Evolutionary conservation across 1,140 invertebrate genomes (phyloP).

Genomic region (Achatina immaculata): DNA sequence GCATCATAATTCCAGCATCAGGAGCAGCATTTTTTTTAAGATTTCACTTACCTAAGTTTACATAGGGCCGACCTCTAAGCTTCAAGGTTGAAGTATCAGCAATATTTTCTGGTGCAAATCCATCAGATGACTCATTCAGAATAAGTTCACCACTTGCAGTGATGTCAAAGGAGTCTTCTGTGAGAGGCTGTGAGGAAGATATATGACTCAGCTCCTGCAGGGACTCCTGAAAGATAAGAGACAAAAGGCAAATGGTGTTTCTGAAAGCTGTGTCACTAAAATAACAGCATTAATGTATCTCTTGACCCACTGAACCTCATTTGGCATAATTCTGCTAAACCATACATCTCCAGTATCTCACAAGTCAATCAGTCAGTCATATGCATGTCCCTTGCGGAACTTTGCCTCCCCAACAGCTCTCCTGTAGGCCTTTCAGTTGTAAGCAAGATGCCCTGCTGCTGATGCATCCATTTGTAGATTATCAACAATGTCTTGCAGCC

Average conservation of each 20-base stretch:
- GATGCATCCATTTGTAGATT: too few species aligned
- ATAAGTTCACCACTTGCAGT: constrained; percentile 56
- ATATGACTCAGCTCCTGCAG: constrained; percentile 62
- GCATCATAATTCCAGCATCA: too few species aligned
- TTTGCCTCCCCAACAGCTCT: too few species aligned
- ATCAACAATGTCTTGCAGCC: too few species aligned
- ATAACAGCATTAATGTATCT: background rate
- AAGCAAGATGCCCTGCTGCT: too few species aligned
- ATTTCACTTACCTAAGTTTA: constrained; percentile 12
- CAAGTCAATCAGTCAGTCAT: too few species aligned
- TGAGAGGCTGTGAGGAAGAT: constrained; percentile 50
- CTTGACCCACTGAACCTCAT: too few species aligned
- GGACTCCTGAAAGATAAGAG: constrained; percentile 37
- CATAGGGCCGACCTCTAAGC: constrained; percentile 31
- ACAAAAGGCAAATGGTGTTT: background rate
- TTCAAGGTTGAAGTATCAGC: constrained; percentile 49
- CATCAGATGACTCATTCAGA: constrained; percentile 45
- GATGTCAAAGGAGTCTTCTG: constrained; percentile 62
- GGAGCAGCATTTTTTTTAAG: too few species aligned
- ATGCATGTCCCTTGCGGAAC: too few species aligned
- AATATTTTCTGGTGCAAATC: constrained; percentile 39
- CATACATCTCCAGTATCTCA: too few species aligned
- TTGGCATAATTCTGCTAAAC: too few species aligned
- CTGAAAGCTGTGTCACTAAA: background rate
- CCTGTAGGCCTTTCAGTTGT: too few species aligned